These are phyloP conservation scores for Netelia fuscicornis DNA, from an alignment of 2,888 invertebrate species.

Conservation along the genomic window DNA sequence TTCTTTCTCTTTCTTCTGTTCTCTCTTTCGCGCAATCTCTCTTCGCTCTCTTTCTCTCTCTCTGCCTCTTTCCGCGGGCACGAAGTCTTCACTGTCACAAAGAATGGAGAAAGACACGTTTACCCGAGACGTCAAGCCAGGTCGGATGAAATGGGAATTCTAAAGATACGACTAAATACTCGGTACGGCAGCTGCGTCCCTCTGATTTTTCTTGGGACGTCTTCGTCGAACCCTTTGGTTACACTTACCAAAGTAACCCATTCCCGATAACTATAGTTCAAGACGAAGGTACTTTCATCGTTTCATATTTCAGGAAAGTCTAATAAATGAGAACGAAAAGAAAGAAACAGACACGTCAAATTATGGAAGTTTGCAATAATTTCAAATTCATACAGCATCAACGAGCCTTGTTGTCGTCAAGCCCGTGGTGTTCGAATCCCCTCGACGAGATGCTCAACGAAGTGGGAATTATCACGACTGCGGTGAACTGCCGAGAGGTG, in stretches of 20 bases:
- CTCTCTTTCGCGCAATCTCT: background rate
- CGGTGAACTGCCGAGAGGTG: background rate
- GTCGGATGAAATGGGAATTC: conserved; percentile 36
- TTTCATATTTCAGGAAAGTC: too few relatives aligned
- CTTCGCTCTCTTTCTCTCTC: conserved; percentile 4
- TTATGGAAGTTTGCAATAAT: too few relatives aligned
- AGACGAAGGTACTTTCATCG: too few relatives aligned
- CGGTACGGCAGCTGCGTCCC: conserved; percentile 57
- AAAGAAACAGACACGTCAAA: too few relatives aligned
- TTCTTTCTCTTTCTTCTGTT: background rate
- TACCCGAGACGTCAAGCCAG: conserved; percentile 53
- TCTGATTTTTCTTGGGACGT: background rate
- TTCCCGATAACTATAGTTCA: background rate
- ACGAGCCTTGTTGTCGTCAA: background rate
- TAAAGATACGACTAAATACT: conserved; percentile 61
- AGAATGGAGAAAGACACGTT: conserved; percentile 42
- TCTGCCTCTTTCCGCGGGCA: conserved; percentile 36
- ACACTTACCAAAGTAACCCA: background rate
- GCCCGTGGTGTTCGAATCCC: too few relatives aligned
- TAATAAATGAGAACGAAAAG: too few relatives aligned
- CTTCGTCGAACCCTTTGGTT: background rate
- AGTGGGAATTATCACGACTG: background rate
- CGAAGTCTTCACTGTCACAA: conserved; percentile 40
- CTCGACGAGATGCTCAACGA: background rate
- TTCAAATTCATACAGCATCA: background rate